A percentile compares a stretch with the other conserved stretches of the same genome.
Evolutionary conservation across 2,888 invertebrate species (phyloP).

Genomic region (Ormyrus thymus): DNA sequence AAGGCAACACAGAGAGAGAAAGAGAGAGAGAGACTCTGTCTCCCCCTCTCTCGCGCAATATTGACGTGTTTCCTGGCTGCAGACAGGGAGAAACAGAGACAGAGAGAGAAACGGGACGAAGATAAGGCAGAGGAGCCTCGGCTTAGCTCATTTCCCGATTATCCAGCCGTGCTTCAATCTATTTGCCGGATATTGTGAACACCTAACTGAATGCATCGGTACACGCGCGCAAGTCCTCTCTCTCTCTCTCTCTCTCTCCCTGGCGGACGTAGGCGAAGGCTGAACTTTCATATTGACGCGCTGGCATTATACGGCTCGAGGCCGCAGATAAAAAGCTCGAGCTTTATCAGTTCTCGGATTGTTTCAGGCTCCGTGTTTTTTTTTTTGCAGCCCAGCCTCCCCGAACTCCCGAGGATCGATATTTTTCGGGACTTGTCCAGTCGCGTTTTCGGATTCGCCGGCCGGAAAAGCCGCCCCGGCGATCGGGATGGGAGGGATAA

Average conservation of each 20-base stretch:
- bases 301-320: conserved; percentile 18
- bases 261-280: background rate
- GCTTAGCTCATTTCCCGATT: conserved; percentile 59
- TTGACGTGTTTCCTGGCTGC: conserved; percentile 13
- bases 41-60: background rate
- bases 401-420: background rate
- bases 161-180: conserved; percentile 62
- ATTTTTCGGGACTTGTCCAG: conserved; percentile 16
- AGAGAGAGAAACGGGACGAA: conserved; percentile 24
- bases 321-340: conserved; percentile 20
- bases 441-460: conserved; percentile 14
- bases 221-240: conserved; percentile 8
- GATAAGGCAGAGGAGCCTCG: conserved; percentile 42
- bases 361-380: background rate
- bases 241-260: background rate
- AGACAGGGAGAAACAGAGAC: conserved; percentile 1
- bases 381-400: background rate
- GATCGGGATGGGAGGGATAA: background rate
- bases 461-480: background rate
- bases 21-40: background rate
- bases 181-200: conserved; percentile 67
- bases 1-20: conserved; percentile 10
- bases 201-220: conserved; percentile 53
- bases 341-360: conserved; percentile 26
- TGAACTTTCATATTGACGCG: conserved; percentile 20